Evolutionary conservation across 1,140 invertebrate genomes (phyloP).

Genomic region (Lordiphosa collinella): DNA sequence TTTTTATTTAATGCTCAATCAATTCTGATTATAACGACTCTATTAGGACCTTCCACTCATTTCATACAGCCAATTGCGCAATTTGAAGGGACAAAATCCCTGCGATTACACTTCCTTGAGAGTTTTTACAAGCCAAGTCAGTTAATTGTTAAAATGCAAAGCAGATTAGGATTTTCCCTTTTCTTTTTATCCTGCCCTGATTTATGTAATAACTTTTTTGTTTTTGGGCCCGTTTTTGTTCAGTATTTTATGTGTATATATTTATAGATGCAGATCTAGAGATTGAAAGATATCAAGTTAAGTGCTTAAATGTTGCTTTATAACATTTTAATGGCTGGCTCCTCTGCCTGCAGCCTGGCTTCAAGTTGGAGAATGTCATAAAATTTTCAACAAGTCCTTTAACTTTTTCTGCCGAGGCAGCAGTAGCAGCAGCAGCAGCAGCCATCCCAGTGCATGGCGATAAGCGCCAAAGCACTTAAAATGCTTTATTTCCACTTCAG

Average conservation of each 20-base stretch:
- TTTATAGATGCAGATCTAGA: constrained; percentile 50
- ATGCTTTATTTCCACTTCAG: constrained; percentile 74
- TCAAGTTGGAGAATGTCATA: constrained; percentile 73
- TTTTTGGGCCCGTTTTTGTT: constrained; percentile 26
- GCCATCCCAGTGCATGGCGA: constrained; percentile 33
- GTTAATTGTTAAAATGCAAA: constrained; percentile 68
- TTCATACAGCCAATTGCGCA: constrained; percentile 42
- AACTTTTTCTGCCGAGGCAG: constrained; percentile 43
- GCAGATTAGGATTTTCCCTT: constrained; percentile 14
- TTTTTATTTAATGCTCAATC: constrained; percentile 1
- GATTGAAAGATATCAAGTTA: constrained; percentile 68
- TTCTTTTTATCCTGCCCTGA: constrained; percentile 21
- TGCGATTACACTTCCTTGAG: constrained; percentile 13
- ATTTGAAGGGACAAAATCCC: constrained; percentile 22
- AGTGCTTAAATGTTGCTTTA: constrained; percentile 74
- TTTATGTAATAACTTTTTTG: constrained; percentile 45
- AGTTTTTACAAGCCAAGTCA: constrained; percentile 13
- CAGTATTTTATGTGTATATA: constrained; percentile 8
- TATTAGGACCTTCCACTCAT: background rate
- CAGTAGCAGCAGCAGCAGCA: no score
- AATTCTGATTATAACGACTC: no score
- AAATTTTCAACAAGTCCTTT: constrained; percentile 77
- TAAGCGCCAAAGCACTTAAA: constrained; percentile 71
- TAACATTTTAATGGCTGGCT: constrained; percentile 69
- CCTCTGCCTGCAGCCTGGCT: constrained; percentile 14